Evolutionary conservation across 2,797 vertebrate species (phyloP).

Genomic region (Orestias chungarensis): DNA sequence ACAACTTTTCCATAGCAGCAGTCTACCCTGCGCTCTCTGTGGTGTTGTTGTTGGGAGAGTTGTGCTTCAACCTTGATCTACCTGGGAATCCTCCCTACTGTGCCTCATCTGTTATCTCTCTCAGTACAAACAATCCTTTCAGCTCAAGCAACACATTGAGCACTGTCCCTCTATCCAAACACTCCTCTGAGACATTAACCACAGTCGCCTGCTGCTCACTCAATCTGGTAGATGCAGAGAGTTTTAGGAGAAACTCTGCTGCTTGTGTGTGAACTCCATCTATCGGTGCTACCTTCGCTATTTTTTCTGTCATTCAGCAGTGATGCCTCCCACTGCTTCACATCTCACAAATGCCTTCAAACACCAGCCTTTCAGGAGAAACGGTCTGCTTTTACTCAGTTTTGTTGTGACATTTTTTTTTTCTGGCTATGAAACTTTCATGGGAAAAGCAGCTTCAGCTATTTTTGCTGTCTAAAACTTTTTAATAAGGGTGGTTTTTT

Average conservation of each 20-base stretch:
- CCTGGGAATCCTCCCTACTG: conserved; percentile 36
- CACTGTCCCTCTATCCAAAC: conserved; percentile 38
- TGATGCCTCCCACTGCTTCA: conserved; percentile 42
- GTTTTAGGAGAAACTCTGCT: conserved; percentile 49
- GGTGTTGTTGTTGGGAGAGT: conserved; percentile 9
- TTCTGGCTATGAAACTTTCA: conserved; percentile 38
- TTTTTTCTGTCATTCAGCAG: conserved; percentile 49
- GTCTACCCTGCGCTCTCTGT: background rate
- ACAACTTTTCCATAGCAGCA: background rate
- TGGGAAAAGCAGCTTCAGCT: conserved; percentile 44
- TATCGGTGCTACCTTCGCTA: conserved; percentile 4
- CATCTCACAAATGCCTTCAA: conserved; percentile 51
- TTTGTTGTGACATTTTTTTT: conserved; percentile 56
- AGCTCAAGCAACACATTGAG: conserved; percentile 27
- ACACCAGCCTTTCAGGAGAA: conserved; percentile 50
- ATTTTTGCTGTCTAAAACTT: conserved; percentile 38
- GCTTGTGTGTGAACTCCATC: conserved; percentile 33
- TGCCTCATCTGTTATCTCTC: conserved; percentile 38
- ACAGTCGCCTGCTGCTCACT: conserved; percentile 51
- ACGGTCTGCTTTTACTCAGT: conserved; percentile 54
- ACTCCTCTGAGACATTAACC: conserved; percentile 49
- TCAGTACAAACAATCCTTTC: conserved; percentile 43
- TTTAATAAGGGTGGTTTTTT: conserved; percentile 35
- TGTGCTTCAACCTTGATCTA: conserved; percentile 61
- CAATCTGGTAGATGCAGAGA: conserved; percentile 37